phyloP scores from a whole-genome alignment of 35 echinoderm and acorn worm genomes.

The Nesometra sesokonis region DNA sequence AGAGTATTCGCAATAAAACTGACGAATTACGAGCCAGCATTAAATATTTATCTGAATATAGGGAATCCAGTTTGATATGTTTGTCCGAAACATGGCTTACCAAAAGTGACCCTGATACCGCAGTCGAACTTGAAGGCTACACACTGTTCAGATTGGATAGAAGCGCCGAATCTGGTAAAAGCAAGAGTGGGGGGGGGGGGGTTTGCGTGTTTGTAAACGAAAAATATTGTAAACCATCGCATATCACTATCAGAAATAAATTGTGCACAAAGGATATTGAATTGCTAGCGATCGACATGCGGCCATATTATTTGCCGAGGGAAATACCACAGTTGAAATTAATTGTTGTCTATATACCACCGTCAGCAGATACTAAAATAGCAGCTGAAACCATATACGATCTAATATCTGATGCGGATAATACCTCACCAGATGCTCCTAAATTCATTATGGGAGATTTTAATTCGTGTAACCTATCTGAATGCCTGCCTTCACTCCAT shows the following conservation, averaged over 20 bases:
- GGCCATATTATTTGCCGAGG: slow-evolving; percentile 15
- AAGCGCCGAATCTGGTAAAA: neutral
- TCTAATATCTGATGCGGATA: neutral
- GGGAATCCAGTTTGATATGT: neutral
- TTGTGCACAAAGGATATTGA: neutral
- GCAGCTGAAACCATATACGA: neutral
- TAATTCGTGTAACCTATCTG: slow-evolving; percentile 1
- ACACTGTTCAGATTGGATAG: neutral
- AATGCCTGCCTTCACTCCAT: neutral
- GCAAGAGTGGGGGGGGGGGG: neutral
- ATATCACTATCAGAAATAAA: neutral
- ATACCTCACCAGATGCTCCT: neutral
- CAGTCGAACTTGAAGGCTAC: neutral
- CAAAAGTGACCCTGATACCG: neutral
- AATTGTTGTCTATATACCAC: slow-evolving; percentile 21
- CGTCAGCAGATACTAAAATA: neutral
- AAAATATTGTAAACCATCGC: neutral
- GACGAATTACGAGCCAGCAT: slow-evolving; percentile 6
- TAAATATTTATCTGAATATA: neutral
- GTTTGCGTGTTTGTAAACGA: neutral
- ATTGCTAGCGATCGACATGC: neutral
- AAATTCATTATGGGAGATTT: slow-evolving; percentile 16
- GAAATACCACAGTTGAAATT: slow-evolving; percentile 8
- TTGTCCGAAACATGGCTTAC: slow-evolving; percentile 15
- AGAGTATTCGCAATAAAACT: neutral